phyloP scores from a whole-genome alignment of 2,113 vertebrate genomes.

The Nyctibius bracteatus region DNA sequence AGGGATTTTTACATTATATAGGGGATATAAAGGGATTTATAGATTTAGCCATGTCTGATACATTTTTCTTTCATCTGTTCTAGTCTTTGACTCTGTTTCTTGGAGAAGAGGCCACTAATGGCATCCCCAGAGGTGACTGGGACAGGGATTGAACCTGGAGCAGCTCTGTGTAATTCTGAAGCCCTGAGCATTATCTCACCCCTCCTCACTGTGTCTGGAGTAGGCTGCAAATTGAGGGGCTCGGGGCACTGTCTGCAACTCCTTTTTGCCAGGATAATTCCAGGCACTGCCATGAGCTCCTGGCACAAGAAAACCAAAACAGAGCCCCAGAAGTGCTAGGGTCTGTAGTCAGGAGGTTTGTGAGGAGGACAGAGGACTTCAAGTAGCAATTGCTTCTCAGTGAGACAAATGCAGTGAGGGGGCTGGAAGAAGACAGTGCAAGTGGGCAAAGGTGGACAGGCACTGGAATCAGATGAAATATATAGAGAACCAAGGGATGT shows the following conservation, averaged over 20 bases:
- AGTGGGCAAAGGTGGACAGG: not conserved
- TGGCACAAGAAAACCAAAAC: not conserved
- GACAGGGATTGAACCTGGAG: not conserved
- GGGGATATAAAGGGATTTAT: not conserved
- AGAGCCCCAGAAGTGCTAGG: not conserved
- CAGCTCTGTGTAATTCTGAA: not conserved
- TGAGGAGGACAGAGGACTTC: not conserved
- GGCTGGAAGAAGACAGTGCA: not conserved
- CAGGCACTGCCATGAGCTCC: not conserved
- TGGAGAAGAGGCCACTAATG: not conserved
- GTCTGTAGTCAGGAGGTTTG: not conserved
- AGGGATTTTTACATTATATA: not conserved
- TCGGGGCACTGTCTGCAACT: not conserved
- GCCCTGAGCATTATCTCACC: not conserved
- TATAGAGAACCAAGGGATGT: not conserved
- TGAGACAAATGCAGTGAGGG: not conserved
- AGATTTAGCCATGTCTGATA: not conserved
- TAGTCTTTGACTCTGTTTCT: not conserved
- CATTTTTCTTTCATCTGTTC: not conserved
- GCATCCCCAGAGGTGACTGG: not conserved
- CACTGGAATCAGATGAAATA: not conserved
- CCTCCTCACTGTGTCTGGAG: not conserved
- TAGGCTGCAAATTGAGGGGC: not conserved
- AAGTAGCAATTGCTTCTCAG: not conserved
- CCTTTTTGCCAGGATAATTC: not conserved